Evolutionary conservation across 2,888 invertebrate genomes (phyloP), one percentile per base, ranked within the genome.

Genomic region (Himalopsyche japonica): DNA sequence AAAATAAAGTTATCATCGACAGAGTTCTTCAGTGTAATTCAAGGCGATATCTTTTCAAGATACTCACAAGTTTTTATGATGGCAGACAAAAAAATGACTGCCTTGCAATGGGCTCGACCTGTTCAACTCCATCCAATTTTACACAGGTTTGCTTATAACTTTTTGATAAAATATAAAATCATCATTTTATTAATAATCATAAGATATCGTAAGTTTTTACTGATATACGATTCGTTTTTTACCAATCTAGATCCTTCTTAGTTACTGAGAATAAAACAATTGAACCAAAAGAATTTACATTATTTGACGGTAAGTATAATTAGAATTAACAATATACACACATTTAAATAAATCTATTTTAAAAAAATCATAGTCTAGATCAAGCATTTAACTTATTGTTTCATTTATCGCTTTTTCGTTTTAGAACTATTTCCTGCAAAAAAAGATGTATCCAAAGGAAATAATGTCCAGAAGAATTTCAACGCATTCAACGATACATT

Each of bases 401-500:
- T 20, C 24, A 24, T 18, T 8, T 27, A 34, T 70, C 70, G 24
- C 34, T 20, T 18, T 47, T 81, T 78, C 20, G 32, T 84, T 86
- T 32, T 34, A 87, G 87, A 87, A 77, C 86, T 87, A 83, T 87
- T 87, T 81, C 87, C 87, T 32, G 77, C 70, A 20, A 85, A 82
- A 30, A 83, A 84, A 76, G 34, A 80, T 27, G 12, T 18, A 6
- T 18, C 32, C 0, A 79, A 81, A 24, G 43, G 30, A 8, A 81
- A 80, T 80, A 49, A 80, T 64, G 34, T 18, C 32, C 32, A 49
- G 0, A 48, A 27, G 12, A 24, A 47, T 1, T 85, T 48, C 70
- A 4, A 80, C 80, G 4, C 88, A 80, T 81, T 88, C 80, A 87
- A 88, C 5, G 91, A 92, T 81, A 91, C 92, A 76, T 89, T 93